Conservation (phyloP, 2,797 vertebrate genomes). For the Fratercula arctica region DNA sequence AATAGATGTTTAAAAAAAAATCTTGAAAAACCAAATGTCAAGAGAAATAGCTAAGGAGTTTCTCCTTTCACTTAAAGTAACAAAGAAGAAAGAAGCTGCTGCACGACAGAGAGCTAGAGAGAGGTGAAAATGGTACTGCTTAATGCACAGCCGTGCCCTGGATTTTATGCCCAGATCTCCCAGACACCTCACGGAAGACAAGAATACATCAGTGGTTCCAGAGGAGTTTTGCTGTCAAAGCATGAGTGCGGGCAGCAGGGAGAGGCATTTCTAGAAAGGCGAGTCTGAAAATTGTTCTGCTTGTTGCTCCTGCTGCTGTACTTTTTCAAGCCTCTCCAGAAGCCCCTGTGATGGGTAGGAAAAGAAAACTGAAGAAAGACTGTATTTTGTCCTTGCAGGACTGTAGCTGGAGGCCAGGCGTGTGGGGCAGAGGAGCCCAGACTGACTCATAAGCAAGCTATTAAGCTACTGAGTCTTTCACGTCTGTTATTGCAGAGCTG, state of each 20-base stretch:
- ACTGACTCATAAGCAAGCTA: not conserved
- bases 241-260: not conserved
- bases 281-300: not conserved
- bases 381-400: not conserved
- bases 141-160: not conserved
- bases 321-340: not conserved
- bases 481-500: not conserved
- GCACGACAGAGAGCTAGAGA: not conserved
- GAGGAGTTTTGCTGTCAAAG: not conserved
- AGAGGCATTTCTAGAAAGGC: not conserved
- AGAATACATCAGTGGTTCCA: not conserved
- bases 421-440: not conserved
- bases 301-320: not conserved
- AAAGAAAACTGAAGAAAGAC: not conserved
- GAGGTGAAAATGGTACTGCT: not conserved
- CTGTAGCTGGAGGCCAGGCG: accelerated
- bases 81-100: not conserved
- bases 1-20: not conserved
- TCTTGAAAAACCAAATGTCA: not conserved
- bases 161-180: not conserved
- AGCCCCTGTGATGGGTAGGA: not conserved
- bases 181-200: not conserved
- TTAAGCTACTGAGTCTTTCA: slow-evolving; percentile 16
- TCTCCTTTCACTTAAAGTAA: not conserved
- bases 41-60: slow-evolving; percentile 2